phyloP scores from a whole-genome alignment of 1,140 invertebrate species.

The Calliopsis andreniformis region DNA sequence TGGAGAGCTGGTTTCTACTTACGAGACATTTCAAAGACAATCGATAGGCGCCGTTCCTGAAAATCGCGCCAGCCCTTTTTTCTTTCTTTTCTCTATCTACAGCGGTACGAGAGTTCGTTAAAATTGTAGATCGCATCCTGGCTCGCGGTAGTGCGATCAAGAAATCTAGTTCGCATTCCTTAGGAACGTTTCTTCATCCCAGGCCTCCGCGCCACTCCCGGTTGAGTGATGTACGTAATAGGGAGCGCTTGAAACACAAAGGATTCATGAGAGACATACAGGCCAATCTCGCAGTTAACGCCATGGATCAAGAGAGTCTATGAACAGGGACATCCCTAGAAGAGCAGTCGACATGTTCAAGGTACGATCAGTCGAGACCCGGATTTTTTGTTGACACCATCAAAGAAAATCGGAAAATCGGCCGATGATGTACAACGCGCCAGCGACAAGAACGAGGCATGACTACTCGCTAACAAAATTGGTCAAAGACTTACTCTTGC shows the following conservation, averaged over 20 bases:
- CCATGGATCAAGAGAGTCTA: conserved; percentile 73
- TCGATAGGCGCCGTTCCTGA: conserved; percentile 61
- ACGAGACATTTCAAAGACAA: conserved; percentile 67
- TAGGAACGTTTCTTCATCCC: conserved; percentile 68
- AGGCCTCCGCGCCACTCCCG: conserved; percentile 69
- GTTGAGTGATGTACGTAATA: conserved; percentile 68
- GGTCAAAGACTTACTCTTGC: conserved; percentile 74
- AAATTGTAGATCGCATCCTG: conserved; percentile 66
- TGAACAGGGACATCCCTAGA: conserved; percentile 69
- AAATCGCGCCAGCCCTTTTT: conserved; percentile 62
- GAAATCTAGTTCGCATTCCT: conserved; percentile 68
- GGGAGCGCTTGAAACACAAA: conserved; percentile 66
- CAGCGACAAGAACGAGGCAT: conserved; percentile 67
- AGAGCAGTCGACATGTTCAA: conserved; percentile 72
- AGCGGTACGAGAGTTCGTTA: conserved; percentile 63
- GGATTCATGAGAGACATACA: conserved; percentile 68
- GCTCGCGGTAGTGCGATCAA: conserved; percentile 66
- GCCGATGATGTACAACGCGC: conserved; percentile 56
- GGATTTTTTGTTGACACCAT: conserved; percentile 26
- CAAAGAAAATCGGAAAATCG: conserved; percentile 40
- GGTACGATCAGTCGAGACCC: conserved; percentile 68
- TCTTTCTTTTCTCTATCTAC: conserved; percentile 58
- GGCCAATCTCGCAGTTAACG: conserved; percentile 71
- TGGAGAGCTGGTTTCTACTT: conserved; percentile 68
- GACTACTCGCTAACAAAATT: conserved; percentile 69